Conservation (phyloP, 2,888 invertebrate species). For the Antitype chi region DNA sequence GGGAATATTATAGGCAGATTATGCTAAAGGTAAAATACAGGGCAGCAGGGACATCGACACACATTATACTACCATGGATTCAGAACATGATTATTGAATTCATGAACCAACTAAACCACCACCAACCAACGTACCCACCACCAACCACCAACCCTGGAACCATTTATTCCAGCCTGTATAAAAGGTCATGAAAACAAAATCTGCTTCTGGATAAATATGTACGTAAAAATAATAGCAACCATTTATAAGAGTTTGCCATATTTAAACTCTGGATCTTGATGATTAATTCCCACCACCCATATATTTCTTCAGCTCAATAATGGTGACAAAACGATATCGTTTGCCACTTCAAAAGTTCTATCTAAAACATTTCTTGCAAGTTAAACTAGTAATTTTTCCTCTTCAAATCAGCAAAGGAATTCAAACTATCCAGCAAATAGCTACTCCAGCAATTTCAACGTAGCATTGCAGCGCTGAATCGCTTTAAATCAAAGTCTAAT, state of each 20-base stretch:
- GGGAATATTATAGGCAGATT: too few species aligned
- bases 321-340: neutral
- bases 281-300: neutral
- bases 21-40: too few species aligned
- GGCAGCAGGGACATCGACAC: too few species aligned
- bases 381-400: slow-evolving; percentile 36
- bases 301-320: neutral
- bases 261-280: neutral
- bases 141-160: too few species aligned
- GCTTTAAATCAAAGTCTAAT: slow-evolving; percentile 66
- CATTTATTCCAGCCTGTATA: too few species aligned
- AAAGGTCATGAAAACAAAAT: too few species aligned
- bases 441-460: slow-evolving; percentile 41
- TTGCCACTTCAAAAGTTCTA: neutral
- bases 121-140: too few species aligned
- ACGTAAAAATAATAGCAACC: too few species aligned
- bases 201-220: too few species aligned
- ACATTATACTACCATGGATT: too few species aligned
- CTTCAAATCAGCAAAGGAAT: slow-evolving; percentile 36
- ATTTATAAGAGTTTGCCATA: neutral
- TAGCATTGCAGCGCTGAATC: slow-evolving; percentile 52
- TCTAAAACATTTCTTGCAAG: slow-evolving; percentile 13
- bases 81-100: too few species aligned
- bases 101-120: too few species aligned
- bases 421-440: slow-evolving; percentile 45